phyloP scores from a whole-genome alignment of 2,888 invertebrate species.

The Mantis religiosa region DNA sequence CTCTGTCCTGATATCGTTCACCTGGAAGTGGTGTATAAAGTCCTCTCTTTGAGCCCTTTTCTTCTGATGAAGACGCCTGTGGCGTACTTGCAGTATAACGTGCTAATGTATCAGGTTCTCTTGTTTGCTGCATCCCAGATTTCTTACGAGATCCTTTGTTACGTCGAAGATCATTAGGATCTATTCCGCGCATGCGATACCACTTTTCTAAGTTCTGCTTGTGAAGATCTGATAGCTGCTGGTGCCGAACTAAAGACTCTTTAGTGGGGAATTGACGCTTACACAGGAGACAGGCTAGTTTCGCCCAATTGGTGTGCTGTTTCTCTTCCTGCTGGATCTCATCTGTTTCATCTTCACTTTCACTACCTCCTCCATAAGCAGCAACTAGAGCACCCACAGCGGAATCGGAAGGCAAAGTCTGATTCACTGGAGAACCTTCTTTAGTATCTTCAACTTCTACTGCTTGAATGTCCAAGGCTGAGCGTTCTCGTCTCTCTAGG shows the following conservation, averaged over 20 bases:
- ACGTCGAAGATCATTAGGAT: conserved; percentile 46
- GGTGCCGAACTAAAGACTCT: conserved; percentile 72
- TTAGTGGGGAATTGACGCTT: conserved; percentile 89
- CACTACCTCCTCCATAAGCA: conserved; percentile 72
- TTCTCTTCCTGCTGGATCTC: conserved; percentile 52
- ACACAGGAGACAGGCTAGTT: conserved; percentile 89
- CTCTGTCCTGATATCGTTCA: conserved; percentile 83
- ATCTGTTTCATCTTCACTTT: conserved; percentile 61
- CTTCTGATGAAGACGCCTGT: neutral
- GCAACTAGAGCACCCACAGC: conserved; percentile 54
- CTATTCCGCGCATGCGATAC: conserved; percentile 47
- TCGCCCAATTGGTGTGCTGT: conserved; percentile 71
- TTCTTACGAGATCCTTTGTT: conserved; percentile 47
- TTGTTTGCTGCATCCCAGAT: conserved; percentile 68
- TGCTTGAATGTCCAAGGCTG: neutral
- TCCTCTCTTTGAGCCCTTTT: conserved; percentile 51
- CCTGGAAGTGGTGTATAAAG: conserved; percentile 72
- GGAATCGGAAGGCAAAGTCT: neutral
- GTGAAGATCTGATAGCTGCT: conserved; percentile 89
- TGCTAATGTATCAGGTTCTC: conserved; percentile 36
- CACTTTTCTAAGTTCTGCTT: conserved; percentile 73
- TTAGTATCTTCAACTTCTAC: conserved; percentile 24
- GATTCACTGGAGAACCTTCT: neutral
- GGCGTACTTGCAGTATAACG: conserved; percentile 31
- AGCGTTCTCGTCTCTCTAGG: conserved; percentile 66